Conservation (phyloP, 2,888 invertebrate genomes). For the Elmis aenea region DNA sequence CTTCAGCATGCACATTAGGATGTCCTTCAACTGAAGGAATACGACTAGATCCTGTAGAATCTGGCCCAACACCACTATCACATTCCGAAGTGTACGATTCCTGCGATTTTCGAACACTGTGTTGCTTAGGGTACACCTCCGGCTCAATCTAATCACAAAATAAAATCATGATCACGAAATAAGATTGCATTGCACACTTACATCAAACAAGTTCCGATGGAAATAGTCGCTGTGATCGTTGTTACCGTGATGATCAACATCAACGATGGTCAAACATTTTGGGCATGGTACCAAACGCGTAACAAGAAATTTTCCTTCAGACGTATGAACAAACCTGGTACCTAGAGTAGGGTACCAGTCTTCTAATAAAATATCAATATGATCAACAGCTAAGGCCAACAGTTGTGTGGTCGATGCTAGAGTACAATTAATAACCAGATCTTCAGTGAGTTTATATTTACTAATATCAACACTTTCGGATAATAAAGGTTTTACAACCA, state of each 20-base stretch:
- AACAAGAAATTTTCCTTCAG: conserved; percentile 90
- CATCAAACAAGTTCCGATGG: conserved; percentile 27
- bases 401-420: conserved; percentile 76
- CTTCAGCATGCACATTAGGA: conserved; percentile 48
- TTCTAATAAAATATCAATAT: conserved; percentile 91
- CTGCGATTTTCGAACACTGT: conserved; percentile 53
- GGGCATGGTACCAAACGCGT: conserved; percentile 92
- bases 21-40: conserved; percentile 80
- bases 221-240: conserved; percentile 30
- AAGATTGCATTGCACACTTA: no score
- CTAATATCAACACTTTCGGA: conserved; percentile 29
- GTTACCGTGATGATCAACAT: conserved; percentile 36
- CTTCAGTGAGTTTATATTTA: conserved; percentile 34
- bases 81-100: conserved; percentile 78
- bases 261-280: conserved; percentile 61
- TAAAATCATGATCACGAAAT: no score
- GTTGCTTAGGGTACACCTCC: conserved; percentile 14
- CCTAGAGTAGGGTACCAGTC: conserved; percentile 98
- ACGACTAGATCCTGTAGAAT: conserved; percentile 73
- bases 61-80: conserved; percentile 83
- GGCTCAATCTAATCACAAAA: background rate
- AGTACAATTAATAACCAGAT: conserved; percentile 70
- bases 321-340: conserved; percentile 95
- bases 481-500: conserved; percentile 53
- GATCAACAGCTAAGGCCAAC: conserved; percentile 85